Evolutionary conservation across 2,797 vertebrate species (phyloP), one percentile per base, ranked within the genome.

Genomic region (Syndactyla subalaris): DNA sequence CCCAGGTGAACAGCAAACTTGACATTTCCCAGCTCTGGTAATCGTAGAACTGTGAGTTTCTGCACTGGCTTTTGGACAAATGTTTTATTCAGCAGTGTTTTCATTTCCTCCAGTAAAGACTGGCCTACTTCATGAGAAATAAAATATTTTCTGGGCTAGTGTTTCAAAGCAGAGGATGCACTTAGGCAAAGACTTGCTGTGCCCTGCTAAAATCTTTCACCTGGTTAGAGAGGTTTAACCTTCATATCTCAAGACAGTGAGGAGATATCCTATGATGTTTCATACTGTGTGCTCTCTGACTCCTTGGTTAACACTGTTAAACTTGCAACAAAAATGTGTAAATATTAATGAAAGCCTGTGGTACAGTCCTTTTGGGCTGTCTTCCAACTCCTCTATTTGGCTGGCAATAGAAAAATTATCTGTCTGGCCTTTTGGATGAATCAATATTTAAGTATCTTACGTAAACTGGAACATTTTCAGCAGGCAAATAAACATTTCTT

Each of bases 361-460:
- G 55, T 85, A 41, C 6, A 21, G 39, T 55, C 71, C 43, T 1
- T 77, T 89, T 78, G 73, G 93, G 87, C 82, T 89, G 27, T 23
- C 75, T 95, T 88, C 93, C 93, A 89, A 14, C 61, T 91, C 71
- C 29, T 52, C 49, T 80, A 11, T 80, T 68, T 82, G 63, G 54
- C 68, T 93, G 82, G 72, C 45, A 80, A 36, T 8, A 83, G 72
- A 55, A 66, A 23, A 85, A 48, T 36, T 55, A 39, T 74, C 58
- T 88, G 34, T 45, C 76, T 90, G 80, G 79, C 66, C 51, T 92
- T 92, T 86, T 57, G 73, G 51, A 78, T 95, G 24, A 78, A 86
- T 95, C 82, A 72, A 72, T 95, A 73, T 84, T 90, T 65, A 79
- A 94, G 58, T 48, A 58, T 73, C 32, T 92, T 80, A 72, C 4